These are phyloP conservation scores for Pocillopora grandis DNA, from an alignment of 92 coral and sea anemone species.

Conservation along the genomic window DNA sequence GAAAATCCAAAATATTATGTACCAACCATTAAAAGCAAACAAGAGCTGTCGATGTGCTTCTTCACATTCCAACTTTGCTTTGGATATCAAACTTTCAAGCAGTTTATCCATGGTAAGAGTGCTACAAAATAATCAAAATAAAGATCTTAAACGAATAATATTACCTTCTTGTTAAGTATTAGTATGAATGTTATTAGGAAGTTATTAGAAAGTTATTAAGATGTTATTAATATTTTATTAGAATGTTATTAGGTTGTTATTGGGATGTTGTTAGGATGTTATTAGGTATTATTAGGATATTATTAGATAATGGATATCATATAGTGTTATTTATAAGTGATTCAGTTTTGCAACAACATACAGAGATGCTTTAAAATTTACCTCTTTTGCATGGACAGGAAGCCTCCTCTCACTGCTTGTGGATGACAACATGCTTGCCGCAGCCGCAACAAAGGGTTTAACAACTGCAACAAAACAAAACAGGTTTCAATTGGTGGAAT, in stretches of 20 bases:
- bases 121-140: constrained; percentile 36
- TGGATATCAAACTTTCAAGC: constrained; percentile 78
- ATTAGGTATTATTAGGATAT: too few relatives aligned
- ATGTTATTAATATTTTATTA: too few relatives aligned
- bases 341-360: too few relatives aligned
- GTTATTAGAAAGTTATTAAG: too few relatives aligned
- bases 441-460: constrained; percentile 80
- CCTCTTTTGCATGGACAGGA: constrained; percentile 92
- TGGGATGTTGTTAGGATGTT: too few relatives aligned
- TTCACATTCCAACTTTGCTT: constrained; percentile 91
- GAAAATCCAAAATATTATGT: neutral
- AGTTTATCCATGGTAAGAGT: constrained; percentile 94
- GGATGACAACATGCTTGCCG: constrained; percentile 99
- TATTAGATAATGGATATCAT: neutral
- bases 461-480: constrained; percentile 53
- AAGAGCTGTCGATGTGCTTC: constrained; percentile 96
- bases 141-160: neutral
- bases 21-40: constrained; percentile 92
- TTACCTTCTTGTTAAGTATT: too few relatives aligned
- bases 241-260: too few relatives aligned
- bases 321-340: too few relatives aligned
- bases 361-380: constrained; percentile 3
- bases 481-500: too few relatives aligned
- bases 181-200: too few relatives aligned
- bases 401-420: constrained; percentile 96